These are phyloP conservation scores for Diacarnus erythraeanus DNA, from an alignment of 37 sponge, comb jelly and placozoan species.

Conservation along the genomic window DNA sequence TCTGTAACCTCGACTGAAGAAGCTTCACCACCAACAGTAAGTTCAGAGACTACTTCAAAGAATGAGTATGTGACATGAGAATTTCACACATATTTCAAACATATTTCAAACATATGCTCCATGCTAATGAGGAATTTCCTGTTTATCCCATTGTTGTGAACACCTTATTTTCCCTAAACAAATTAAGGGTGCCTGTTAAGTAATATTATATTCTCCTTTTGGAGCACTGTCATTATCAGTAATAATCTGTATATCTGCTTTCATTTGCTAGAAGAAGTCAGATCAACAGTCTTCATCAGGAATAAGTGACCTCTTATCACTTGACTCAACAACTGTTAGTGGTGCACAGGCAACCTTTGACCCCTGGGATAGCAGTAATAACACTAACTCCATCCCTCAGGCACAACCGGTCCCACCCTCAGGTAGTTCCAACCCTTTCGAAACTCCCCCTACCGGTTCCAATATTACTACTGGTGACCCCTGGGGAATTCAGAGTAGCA, in stretches of 20 bases:
- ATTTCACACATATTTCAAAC: too few relatives aligned
- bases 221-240: neutral
- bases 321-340: neutral
- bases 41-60: too few relatives aligned
- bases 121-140: too few relatives aligned
- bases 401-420: neutral
- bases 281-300: neutral
- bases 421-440: conserved; percentile 12
- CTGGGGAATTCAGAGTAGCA: conserved; percentile 1
- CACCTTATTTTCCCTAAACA: neutral
- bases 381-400: conserved; percentile 1
- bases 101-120: too few relatives aligned
- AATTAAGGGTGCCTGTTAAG: neutral
- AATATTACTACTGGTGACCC: neutral
- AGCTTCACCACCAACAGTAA: neutral
- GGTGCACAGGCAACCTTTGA: neutral
- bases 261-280: neutral
- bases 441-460: neutral
- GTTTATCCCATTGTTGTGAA: neutral
- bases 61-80: too few relatives aligned
- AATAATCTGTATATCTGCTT: neutral
- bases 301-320: conserved; percentile 2
- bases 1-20: neutral
- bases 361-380: conserved; percentile 17
- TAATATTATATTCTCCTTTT: neutral